A percentile compares a stretch with the other conserved stretches of the same genome.
Evolutionary conservation across 1,140 invertebrate species (phyloP).

Genomic region (Parasteatoda tepidariorum): DNA sequence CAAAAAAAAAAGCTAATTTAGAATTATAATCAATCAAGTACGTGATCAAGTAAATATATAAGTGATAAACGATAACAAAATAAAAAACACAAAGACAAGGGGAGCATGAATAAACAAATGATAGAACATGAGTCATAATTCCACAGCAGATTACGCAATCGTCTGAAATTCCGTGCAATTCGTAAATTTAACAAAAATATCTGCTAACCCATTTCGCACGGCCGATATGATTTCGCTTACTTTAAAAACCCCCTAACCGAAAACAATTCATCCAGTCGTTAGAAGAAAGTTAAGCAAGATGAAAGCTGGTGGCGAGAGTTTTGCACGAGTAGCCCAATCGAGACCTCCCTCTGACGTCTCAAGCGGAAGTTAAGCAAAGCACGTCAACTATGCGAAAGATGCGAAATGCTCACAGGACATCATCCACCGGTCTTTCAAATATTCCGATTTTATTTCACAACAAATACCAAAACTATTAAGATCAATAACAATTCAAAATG

Average conservation of each 20-base stretch:
- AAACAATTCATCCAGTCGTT: background rate
- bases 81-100: background rate
- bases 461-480: background rate
- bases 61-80: too few relatives aligned
- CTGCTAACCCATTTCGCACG: conserved; percentile 20
- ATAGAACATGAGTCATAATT: background rate
- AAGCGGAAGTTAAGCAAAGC: conserved; percentile 50
- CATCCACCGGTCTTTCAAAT: background rate
- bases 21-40: too few relatives aligned
- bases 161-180: background rate
- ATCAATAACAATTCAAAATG: conserved; percentile 34
- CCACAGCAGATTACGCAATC: background rate
- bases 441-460: background rate
- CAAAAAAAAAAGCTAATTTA: too few relatives aligned
- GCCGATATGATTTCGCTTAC: background rate
- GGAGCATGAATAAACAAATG: background rate
- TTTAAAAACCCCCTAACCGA: background rate
- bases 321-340: background rate
- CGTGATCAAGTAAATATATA: too few relatives aligned
- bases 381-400: conserved; percentile 50
- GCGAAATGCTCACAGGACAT: conserved; percentile 23
- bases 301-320: background rate
- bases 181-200: background rate
- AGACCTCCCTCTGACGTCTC: conserved; percentile 37
- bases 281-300: conserved; percentile 7